Conservation (phyloP, 2,113 vertebrate species). For the Chamaea fasciata region DNA sequence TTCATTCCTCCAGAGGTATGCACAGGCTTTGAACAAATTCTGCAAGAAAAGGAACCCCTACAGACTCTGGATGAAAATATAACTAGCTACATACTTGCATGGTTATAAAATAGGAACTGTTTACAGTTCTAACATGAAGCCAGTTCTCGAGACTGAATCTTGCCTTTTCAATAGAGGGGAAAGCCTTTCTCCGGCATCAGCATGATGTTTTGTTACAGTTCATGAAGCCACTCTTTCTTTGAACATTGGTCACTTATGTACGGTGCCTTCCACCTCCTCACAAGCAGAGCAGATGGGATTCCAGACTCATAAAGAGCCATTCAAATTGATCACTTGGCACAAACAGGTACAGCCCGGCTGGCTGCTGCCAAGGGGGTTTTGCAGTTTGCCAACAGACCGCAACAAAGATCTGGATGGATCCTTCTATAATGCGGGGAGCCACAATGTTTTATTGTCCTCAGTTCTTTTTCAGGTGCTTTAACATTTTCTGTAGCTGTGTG, state of each 20-base stretch:
- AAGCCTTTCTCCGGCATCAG: constrained; percentile 12
- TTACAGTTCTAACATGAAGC: constrained; percentile 46
- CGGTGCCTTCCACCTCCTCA: background rate
- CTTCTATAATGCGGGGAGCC: background rate
- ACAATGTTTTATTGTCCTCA: background rate
- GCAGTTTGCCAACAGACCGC: background rate
- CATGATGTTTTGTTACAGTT: background rate
- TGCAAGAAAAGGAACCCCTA: constrained; percentile 33
- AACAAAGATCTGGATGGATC: background rate
- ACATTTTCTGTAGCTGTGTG: background rate
- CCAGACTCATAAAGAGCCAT: background rate
- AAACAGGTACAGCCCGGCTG: background rate
- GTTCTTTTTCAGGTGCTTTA: background rate
- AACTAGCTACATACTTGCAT: constrained; percentile 52
- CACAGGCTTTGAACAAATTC: constrained; percentile 26
- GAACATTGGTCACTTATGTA: background rate
- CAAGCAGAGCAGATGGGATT: background rate
- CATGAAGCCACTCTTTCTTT: background rate
- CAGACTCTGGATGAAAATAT: constrained; percentile 43
- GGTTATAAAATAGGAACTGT: constrained; percentile 61
- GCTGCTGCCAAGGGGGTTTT: background rate
- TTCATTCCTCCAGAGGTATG: constrained; percentile 42
- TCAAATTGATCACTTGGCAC: background rate
- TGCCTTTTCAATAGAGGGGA: constrained; percentile 31
- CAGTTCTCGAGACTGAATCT: background rate